phyloP scores from a whole-genome alignment of 2,113 vertebrate genomes.

The Asarcornis scutulata region DNA sequence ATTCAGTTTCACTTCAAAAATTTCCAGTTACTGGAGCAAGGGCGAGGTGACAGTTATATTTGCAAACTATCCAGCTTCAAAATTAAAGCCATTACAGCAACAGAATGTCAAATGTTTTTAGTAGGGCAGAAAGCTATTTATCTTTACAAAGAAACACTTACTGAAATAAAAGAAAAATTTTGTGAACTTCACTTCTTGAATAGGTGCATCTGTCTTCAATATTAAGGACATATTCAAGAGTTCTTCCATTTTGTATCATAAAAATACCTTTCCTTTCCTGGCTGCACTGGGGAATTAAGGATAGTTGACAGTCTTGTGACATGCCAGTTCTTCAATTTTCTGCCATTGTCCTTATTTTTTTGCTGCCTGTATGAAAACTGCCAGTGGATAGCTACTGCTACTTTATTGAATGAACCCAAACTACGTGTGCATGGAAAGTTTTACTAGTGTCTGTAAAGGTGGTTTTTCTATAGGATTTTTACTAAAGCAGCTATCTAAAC shows the following conservation, averaged over 20 bases:
- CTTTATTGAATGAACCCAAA: not conserved
- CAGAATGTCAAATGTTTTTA: not conserved
- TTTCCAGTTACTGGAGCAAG: not conserved
- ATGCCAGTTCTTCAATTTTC: not conserved
- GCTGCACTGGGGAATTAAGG: not conserved
- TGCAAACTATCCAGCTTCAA: not conserved
- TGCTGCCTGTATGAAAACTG: not conserved
- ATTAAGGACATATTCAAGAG: constrained; percentile 8
- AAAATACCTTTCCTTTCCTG: not conserved
- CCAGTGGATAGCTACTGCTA: not conserved
- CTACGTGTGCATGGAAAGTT: not conserved
- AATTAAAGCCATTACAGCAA: constrained; percentile 1
- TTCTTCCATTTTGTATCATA: not conserved
- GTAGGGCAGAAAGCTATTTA: not conserved
- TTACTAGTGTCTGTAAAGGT: not conserved
- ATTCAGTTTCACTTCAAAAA: not conserved
- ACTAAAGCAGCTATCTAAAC: not conserved
- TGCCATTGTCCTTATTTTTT: not conserved
- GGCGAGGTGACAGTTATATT: not conserved
- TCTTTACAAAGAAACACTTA: not conserved
- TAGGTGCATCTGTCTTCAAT: not conserved
- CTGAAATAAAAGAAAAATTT: constrained; percentile 20
- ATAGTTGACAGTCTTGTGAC: not conserved
- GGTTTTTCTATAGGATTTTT: constrained; percentile 7
- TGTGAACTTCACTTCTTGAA: not conserved